phyloP scores from a whole-genome alignment of 2,797 vertebrate species.

The Enteromius unitaeniatus region DNA sequence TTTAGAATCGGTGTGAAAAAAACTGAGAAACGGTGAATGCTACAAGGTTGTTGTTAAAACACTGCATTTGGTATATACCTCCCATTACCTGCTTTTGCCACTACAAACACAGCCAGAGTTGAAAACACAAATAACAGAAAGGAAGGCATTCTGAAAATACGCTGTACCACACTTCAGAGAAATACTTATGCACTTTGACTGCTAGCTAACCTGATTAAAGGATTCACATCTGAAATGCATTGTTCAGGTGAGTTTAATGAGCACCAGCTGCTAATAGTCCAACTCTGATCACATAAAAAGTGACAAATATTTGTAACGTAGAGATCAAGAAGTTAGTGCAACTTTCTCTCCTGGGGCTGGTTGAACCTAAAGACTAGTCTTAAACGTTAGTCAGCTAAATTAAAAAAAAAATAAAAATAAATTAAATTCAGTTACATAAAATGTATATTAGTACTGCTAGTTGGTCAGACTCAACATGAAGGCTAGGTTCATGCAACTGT shows the following conservation, averaged over 20 bases:
- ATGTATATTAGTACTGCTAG: no score
- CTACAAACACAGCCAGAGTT: slow-evolving; percentile 39
- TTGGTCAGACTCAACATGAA: no score
- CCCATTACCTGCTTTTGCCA: slow-evolving; percentile 68
- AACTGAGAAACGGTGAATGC: not conserved
- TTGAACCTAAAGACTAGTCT: no score
- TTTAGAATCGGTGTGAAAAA: not conserved
- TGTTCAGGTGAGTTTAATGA: slow-evolving; percentile 1
- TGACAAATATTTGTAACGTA: not conserved
- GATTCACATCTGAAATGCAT: not conserved
- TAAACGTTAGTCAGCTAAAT: no score
- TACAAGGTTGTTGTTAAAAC: not conserved
- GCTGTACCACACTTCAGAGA: accelerated
- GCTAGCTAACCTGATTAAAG: not conserved
- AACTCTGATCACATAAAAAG: not conserved
- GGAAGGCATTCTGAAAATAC: slow-evolving; percentile 65
- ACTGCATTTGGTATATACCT: accelerated
- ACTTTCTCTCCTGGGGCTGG: no score
- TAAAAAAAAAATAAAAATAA: no score
- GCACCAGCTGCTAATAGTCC: slow-evolving; percentile 13
- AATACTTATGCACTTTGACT: slow-evolving; percentile 56
- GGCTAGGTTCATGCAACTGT: no score
- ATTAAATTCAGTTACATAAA: no score
- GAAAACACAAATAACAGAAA: slow-evolving; percentile 53
- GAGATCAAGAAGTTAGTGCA: not conserved